Evolutionary conservation across 2,797 vertebrate species (phyloP).

Genomic region (Cheirogaleus major): DNA sequence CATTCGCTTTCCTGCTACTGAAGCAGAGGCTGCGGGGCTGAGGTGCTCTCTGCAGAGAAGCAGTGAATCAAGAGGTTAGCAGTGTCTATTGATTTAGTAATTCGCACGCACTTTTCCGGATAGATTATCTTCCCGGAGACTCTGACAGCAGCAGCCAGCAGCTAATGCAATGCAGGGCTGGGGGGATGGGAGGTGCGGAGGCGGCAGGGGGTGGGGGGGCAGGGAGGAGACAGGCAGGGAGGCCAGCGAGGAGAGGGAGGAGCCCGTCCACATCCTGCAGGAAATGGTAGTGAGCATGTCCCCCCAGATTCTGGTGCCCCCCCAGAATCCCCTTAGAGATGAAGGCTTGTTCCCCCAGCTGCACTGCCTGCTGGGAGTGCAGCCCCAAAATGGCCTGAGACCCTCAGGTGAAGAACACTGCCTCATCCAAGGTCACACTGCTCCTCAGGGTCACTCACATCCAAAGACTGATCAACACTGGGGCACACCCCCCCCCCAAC

Average conservation of each 20-base stretch:
- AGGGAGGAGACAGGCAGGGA: background rate
- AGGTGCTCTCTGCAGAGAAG: constrained; percentile 66
- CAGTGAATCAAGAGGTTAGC: constrained; percentile 74
- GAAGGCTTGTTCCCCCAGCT: background rate
- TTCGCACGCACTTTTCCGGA: constrained; percentile 73
- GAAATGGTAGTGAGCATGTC: background rate
- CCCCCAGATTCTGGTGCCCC: too few relatives aligned
- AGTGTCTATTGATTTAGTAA: constrained; percentile 82
- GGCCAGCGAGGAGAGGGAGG: background rate
- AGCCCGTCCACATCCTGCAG: background rate
- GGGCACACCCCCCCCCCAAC: accelerated
- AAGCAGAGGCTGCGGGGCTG: constrained; percentile 13
- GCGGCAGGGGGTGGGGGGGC: background rate
- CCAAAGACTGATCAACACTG: background rate
- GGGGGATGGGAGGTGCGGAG: background rate
- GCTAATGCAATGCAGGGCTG: constrained; percentile 56
- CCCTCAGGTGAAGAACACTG: background rate
- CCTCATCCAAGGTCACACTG: background rate
- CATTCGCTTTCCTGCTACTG: constrained; percentile 41
- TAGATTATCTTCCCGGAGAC: constrained; percentile 77
- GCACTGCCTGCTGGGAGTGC: background rate
- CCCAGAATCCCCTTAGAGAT: background rate
- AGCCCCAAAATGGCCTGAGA: background rate
- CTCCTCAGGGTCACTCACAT: background rate
- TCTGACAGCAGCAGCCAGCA: constrained; percentile 54